Evolutionary conservation across 1,140 invertebrate genomes (phyloP).

Genomic region (Cheumatopsyche charites): DNA sequence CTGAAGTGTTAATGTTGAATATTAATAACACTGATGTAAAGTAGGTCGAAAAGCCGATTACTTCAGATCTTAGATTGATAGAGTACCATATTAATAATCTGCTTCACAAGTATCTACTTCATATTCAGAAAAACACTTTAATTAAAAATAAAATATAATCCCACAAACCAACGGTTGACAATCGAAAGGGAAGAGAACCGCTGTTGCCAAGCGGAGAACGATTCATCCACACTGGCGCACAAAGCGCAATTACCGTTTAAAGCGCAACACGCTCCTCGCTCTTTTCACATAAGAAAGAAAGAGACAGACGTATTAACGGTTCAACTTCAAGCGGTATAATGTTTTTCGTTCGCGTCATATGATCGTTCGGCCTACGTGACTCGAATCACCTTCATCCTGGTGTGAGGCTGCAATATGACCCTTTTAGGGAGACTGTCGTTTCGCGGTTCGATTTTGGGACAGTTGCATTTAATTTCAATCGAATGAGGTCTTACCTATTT

Average conservation of each 20-base stretch:
- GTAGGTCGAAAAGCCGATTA: too few species aligned
- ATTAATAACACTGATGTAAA: too few species aligned
- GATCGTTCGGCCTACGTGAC: conserved; percentile 21
- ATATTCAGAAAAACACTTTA: background rate
- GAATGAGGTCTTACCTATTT: too few species aligned
- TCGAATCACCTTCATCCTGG: conserved; percentile 29
- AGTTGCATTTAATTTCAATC: too few species aligned
- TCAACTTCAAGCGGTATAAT: background rate
- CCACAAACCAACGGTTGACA: background rate
- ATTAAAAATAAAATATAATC: background rate
- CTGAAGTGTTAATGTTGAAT: background rate
- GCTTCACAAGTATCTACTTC: too few species aligned
- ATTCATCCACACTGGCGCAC: background rate
- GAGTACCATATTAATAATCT: too few species aligned
- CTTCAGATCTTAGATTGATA: too few species aligned
- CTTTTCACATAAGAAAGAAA: conserved; percentile 7
- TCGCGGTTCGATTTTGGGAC: background rate
- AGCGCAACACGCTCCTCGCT: background rate
- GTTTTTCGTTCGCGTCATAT: background rate
- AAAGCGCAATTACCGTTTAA: background rate
- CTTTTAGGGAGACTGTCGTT: background rate
- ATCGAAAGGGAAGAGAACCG: background rate
- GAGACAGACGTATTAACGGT: conserved; percentile 5
- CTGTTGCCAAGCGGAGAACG: conserved; percentile 23
- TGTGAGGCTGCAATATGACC: conserved; percentile 31